A percentile compares a stretch with the other conserved stretches of the same genome.
Conservation (phyloP, 2,888 invertebrate species). For the Marasmarcha lunaedactyla region DNA sequence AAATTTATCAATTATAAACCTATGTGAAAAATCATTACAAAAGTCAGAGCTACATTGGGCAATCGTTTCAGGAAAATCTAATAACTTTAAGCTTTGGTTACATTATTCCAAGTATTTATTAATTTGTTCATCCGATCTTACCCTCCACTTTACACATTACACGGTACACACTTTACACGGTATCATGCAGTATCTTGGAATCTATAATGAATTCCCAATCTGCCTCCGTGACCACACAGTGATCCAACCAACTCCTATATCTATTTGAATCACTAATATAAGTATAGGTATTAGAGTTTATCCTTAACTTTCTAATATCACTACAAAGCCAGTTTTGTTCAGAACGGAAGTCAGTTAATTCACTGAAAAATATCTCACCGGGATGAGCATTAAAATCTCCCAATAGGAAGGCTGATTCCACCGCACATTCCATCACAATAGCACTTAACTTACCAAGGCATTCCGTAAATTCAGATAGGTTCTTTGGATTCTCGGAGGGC, state of each 20-base stretch:
- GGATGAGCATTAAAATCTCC: conserved; percentile 17
- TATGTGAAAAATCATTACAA: conserved; percentile 3
- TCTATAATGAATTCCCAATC: conserved; percentile 1
- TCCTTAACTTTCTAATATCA: conserved; percentile 5
- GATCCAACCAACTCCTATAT: conserved; percentile 6
- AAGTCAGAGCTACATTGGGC: conserved; percentile 2
- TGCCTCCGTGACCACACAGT: conserved; percentile 6
- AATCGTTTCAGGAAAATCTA: conserved; percentile 1
- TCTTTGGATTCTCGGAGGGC: conserved; percentile 12
- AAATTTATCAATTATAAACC: conserved; percentile 6
- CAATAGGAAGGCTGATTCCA: conserved; percentile 10
- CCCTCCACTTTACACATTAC: conserved; percentile 9
- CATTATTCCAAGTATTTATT: conserved; percentile 1
- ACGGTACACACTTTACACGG: conserved; percentile 11
- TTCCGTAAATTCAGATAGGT: conserved; percentile 11
- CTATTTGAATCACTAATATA: conserved; percentile 5
- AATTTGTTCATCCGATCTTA: conserved; percentile 7
- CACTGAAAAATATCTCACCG: conserved; percentile 11
- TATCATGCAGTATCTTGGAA: conserved; percentile 6
- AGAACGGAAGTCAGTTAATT: conserved; percentile 8
- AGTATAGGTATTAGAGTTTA: conserved; percentile 3
- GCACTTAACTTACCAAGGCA: conserved; percentile 12
- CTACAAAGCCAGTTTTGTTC: conserved; percentile 14
- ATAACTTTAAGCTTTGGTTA: conserved; percentile 1
- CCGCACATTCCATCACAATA: conserved; percentile 5